Base-by-base conservation (phyloP, 2,888 invertebrate species). In the Atherix ibis region DNA sequence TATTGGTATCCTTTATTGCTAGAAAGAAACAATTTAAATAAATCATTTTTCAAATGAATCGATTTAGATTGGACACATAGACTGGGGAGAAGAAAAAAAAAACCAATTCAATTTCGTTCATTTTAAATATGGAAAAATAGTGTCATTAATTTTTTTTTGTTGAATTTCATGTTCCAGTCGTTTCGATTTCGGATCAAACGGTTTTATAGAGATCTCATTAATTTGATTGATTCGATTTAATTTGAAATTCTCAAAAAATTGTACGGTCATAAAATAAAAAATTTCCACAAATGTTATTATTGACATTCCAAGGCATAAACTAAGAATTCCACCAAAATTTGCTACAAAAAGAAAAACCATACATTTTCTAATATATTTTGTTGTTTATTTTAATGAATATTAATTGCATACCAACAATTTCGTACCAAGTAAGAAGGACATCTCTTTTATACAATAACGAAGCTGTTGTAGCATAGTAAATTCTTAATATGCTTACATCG, bases 261-360 rank as follows among this genome's bases (percentile, higher is more conserved):
- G 50, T 22, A 68, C 43, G 3, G 58, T 44, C 24, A 64, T 45
- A 45, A 64, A 72, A 50, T 70, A 73, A 14, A 67, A n/a, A 3
- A 70, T 40, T 56, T 73, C 73, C 2, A 66, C 49, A 2, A 62
- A 41, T 43, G 64, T 66, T 39, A 69, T 62, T 12, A 68, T 49
- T 28, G 71, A 71, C 40, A 70, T 62, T 24, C 73, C 73, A 39
- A 72, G 52, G 27, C 70, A 56, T 34, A 72, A 55, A 3, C 71
- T 68, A 31, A 66, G 62, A 32, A 68, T 60, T 9, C 72, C 70
- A 4, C 72, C 71, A 39, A 71, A 58, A 43, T 64, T 67, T 52
- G 71, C 73, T 73, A 58, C 27, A 60, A 34, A 25, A 31, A 36
- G 5, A 28, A 18, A 18, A 31, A 17, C 13, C 36, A 19, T 12